These are phyloP conservation scores for Cisticola juncidis DNA, from an alignment of 2,113 vertebrate species.

Conservation along the genomic window DNA sequence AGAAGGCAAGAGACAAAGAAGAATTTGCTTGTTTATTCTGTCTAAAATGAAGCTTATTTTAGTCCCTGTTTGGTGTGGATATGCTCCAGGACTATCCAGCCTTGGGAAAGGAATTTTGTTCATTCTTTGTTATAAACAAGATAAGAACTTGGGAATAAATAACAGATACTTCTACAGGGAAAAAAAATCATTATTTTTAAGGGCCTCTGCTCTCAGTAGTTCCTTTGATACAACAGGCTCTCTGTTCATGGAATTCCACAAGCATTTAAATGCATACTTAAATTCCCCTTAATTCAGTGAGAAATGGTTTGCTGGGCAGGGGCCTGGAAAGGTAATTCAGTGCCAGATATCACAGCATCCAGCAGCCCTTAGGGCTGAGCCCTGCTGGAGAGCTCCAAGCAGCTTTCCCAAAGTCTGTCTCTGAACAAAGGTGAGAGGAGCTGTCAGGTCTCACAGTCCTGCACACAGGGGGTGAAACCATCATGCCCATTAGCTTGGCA, in stretches of 20 bases:
- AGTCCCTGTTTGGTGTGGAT: slow-evolving; percentile 5
- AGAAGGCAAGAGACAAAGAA: background rate
- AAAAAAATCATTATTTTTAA: background rate
- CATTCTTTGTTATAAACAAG: slow-evolving; percentile 60
- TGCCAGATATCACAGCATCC: background rate
- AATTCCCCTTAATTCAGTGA: slow-evolving; percentile 2
- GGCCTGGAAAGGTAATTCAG: background rate
- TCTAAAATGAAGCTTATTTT: slow-evolving; percentile 28
- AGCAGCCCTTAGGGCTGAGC: background rate
- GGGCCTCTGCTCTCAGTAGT: background rate
- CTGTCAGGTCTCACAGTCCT: background rate
- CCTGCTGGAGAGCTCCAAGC: background rate
- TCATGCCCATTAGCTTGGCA: background rate
- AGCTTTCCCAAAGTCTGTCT: background rate
- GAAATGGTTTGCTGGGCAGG: background rate
- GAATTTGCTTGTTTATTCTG: slow-evolving; percentile 19
- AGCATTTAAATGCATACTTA: background rate
- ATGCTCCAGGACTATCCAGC: background rate
- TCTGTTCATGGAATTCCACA: background rate
- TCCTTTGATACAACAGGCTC: background rate
- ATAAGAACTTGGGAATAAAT: slow-evolving; percentile 55
- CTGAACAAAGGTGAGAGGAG: background rate
- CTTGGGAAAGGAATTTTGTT: slow-evolving; percentile 61
- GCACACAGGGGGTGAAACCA: background rate
- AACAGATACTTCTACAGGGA: background rate